phyloP scores from a whole-genome alignment of 1,140 invertebrate species.

The Brachionus plicatilis region DNA sequence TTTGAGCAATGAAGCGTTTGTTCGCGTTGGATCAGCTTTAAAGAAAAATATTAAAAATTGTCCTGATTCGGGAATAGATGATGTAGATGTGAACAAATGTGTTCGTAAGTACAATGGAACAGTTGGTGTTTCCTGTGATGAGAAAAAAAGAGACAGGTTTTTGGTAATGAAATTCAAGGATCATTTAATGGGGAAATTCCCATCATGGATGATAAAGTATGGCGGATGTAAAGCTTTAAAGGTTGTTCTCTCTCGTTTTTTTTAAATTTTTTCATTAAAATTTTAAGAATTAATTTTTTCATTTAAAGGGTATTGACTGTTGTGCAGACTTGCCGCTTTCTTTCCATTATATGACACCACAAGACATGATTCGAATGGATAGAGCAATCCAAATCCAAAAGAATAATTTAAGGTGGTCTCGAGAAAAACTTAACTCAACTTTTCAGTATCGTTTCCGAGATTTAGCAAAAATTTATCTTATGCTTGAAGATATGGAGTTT shows the following conservation, averaged over 20 bases:
- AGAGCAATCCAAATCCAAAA: neutral
- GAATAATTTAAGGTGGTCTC: neutral
- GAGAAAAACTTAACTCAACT: neutral
- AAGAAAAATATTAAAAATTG: neutral
- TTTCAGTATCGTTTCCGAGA: neutral
- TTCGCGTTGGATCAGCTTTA: neutral
- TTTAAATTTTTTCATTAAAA: neutral
- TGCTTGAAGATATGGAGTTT: neutral
- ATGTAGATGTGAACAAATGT: conserved; percentile 22
- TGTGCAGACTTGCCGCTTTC: conserved; percentile 91
- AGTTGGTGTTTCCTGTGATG: neutral
- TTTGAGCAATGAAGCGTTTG: conserved; percentile 43
- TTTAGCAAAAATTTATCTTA: neutral
- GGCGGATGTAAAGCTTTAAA: neutral
- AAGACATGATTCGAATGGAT: neutral
- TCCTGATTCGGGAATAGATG: neutral
- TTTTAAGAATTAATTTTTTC: neutral
- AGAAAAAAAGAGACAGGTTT: neutral
- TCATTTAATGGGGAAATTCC: neutral
- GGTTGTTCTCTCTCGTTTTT: neutral
- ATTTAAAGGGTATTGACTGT: conserved; percentile 75
- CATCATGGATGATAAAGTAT: neutral
- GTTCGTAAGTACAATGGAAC: neutral
- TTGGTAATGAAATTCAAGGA: neutral
- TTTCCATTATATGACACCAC: conserved; percentile 77